Conservation (phyloP, 2,113 vertebrate species). For the Damaliscus lunatus region DNA sequence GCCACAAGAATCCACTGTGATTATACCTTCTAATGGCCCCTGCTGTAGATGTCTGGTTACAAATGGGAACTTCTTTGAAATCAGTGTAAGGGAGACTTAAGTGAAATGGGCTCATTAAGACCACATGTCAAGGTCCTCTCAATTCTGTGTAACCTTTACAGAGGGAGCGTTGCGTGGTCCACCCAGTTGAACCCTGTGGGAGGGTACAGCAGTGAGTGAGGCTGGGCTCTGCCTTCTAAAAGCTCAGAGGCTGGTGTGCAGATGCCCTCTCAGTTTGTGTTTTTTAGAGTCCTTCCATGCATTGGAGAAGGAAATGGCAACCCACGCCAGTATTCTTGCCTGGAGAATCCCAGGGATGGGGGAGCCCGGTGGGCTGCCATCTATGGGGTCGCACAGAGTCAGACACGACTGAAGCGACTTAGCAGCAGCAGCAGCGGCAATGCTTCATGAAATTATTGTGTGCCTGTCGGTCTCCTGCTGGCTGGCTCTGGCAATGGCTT, state of each 20-base stretch:
- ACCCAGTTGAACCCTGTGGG: accelerated
- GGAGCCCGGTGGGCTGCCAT: no score
- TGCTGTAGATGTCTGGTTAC: not conserved
- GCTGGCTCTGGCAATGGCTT: not conserved
- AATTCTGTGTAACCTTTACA: not conserved
- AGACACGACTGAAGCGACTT: no score
- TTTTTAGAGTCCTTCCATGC: not conserved
- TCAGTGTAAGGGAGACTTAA: not conserved
- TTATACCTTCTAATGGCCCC: not conserved
- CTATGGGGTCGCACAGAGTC: no score
- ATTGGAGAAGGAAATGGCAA: no score
- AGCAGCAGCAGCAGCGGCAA: no score
- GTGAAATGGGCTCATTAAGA: not conserved
- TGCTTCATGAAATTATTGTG: not conserved
- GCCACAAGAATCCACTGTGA: not conserved
- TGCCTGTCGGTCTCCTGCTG: not conserved
- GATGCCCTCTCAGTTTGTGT: not conserved
- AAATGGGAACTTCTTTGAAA: constrained; percentile 24
- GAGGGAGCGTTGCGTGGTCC: not conserved
- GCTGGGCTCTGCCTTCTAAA: not conserved
- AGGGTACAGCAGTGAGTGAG: not conserved
- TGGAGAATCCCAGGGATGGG: no score
- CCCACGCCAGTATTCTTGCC: no score
- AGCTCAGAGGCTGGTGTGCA: not conserved
- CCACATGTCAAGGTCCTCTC: not conserved